Conservation (phyloP, 2,888 invertebrate species). For the Tyria jacobaeae region DNA sequence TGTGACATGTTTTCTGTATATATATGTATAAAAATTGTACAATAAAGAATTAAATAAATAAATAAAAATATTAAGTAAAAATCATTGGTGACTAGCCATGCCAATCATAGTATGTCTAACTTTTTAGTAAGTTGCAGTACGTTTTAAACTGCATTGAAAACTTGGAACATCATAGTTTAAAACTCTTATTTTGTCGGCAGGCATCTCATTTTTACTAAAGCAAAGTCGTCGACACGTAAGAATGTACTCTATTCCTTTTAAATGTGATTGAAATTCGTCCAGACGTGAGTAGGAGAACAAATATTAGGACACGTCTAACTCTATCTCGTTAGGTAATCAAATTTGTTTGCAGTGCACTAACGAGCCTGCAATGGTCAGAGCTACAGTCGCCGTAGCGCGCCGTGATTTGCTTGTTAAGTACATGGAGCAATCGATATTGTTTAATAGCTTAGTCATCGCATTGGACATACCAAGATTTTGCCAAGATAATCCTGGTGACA, state of each 20-base stretch:
- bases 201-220: constrained; percentile 40
- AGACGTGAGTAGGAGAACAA: constrained; percentile 35
- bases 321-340: constrained; percentile 80
- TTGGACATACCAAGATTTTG: constrained; percentile 3
- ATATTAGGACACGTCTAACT: constrained; percentile 57
- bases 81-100: background rate
- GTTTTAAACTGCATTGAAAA: constrained; percentile 22
- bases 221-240: constrained; percentile 21
- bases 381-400: constrained; percentile 49
- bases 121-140: constrained; percentile 11
- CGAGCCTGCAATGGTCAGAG: constrained; percentile 67
- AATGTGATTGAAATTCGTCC: constrained; percentile 38
- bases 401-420: constrained; percentile 70
- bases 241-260: constrained; percentile 20
- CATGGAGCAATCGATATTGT: constrained; percentile 50
- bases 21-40: too few relatives aligned
- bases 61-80: background rate
- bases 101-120: background rate
- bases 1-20: too few relatives aligned
- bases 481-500: background rate
- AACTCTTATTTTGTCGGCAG: constrained; percentile 33
- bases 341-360: constrained; percentile 80
- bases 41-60: too few relatives aligned
- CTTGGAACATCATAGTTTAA: constrained; percentile 28
- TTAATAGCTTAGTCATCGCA: constrained; percentile 33